Percentiles rank a stretch among this genome's conserved stretches.
Evolutionary conservation across 1,140 invertebrate genomes (phyloP).

Genomic region (Agrilus planipennis): DNA sequence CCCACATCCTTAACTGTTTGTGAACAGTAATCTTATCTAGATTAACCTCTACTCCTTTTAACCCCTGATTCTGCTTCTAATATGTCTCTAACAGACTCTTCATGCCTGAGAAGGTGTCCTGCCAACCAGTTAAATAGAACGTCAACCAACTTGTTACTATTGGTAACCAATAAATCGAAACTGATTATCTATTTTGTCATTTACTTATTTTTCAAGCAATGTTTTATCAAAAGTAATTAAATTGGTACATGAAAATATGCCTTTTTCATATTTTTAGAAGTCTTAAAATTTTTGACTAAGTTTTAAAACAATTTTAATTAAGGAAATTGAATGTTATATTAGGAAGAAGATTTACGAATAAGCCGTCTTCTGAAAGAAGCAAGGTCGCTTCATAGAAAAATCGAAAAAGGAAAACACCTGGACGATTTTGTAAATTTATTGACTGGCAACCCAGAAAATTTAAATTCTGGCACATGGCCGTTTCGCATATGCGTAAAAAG

Average conservation of each 20-base stretch:
- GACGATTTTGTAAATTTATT: slow-evolving; percentile 20
- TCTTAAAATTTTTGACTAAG: neutral
- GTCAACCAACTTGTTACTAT: no score
- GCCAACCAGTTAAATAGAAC: no score
- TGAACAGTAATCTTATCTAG: no score
- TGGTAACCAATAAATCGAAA: slow-evolving; percentile 17
- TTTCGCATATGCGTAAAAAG: slow-evolving; percentile 14
- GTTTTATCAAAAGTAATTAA: slow-evolving; percentile 12
- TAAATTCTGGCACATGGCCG: slow-evolving; percentile 17
- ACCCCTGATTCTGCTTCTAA: no score
- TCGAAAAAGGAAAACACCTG: slow-evolving; percentile 17
- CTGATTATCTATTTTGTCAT: slow-evolving; percentile 20
- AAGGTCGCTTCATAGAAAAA: slow-evolving; percentile 1
- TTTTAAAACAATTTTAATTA: neutral
- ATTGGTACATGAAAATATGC: slow-evolving; percentile 12
- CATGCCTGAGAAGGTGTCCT: no score
- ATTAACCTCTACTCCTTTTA: no score
- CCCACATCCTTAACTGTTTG: no score
- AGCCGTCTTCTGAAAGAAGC: neutral
- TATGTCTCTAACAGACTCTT: no score
- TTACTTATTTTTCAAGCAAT: slow-evolving; percentile 14
- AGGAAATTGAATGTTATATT: slow-evolving; percentile 8
- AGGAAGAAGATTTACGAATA: slow-evolving; percentile 11
- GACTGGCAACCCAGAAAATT: slow-evolving; percentile 19
- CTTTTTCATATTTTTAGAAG: slow-evolving; percentile 5